phyloP scores from a whole-genome alignment of 2,888 invertebrate species.

The Melanostoma scalare region DNA sequence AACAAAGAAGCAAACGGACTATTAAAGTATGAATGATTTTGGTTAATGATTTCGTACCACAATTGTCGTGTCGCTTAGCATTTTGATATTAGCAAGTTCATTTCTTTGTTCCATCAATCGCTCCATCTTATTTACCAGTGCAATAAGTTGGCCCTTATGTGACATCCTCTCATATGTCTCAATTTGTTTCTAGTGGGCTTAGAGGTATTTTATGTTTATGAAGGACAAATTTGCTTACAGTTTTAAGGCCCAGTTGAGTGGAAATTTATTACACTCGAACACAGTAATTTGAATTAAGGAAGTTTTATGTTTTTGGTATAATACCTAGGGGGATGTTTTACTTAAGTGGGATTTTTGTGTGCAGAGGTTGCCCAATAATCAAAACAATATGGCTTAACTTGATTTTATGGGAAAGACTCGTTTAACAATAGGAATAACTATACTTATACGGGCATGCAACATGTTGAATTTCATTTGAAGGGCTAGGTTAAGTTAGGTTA shows the following conservation, averaged over 20 bases:
- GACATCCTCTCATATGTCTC: conserved; percentile 7
- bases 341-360: too few relatives aligned
- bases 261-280: conserved; percentile 38
- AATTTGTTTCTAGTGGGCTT: conserved; percentile 10
- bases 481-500: too few relatives aligned
- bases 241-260: conserved; percentile 1
- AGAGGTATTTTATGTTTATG: conserved; percentile 43
- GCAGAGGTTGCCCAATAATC: too few relatives aligned
- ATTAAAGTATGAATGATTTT: background rate
- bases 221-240: conserved; percentile 52
- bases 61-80: background rate
- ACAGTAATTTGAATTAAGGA: conserved; percentile 55
- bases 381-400: too few relatives aligned
- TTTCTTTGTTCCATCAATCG: conserved; percentile 3
- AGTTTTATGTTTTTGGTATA: conserved; percentile 4
- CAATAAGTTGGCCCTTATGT: conserved; percentile 32
- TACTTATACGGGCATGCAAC: too few relatives aligned
- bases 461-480: too few relatives aligned
- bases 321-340: too few relatives aligned
- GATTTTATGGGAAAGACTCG: too few relatives aligned
- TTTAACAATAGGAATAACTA: too few relatives aligned
- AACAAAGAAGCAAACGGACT: background rate
- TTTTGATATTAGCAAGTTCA: background rate
- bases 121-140: conserved; percentile 30
- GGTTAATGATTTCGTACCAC: background rate